These are phyloP conservation scores for Drosophila mimica DNA, from an alignment of 2,888 invertebrate species.

Conservation along the genomic window DNA sequence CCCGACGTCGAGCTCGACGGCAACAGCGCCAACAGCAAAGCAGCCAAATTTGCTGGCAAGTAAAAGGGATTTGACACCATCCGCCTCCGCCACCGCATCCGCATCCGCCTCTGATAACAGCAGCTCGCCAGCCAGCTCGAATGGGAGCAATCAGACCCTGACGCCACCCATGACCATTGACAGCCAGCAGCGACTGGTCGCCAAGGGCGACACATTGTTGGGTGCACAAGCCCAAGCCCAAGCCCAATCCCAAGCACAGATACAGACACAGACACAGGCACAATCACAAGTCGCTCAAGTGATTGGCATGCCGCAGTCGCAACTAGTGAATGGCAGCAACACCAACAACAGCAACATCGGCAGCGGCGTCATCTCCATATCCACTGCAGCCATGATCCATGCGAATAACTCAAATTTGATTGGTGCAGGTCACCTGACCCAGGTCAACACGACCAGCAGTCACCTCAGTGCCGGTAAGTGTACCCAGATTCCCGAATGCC, in stretches of 20 bases:
- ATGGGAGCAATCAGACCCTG: constrained; percentile 83
- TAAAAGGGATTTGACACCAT: constrained; percentile 76
- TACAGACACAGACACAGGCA: background rate
- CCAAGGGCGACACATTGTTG: constrained; percentile 62
- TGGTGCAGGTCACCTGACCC: constrained; percentile 68
- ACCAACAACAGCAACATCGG: background rate
- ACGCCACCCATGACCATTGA: constrained; percentile 83
- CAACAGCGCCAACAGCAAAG: constrained; percentile 26
- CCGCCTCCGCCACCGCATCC: constrained; percentile 29
- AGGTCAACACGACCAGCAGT: constrained; percentile 53
- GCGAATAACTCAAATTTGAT: constrained; percentile 78
- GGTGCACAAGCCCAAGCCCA: constrained; percentile 22
- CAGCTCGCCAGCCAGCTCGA: constrained; percentile 82
- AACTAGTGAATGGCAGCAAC: constrained; percentile 66
- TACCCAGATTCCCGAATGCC: background rate
- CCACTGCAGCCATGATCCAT: constrained; percentile 73
- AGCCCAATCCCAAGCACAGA: background rate
- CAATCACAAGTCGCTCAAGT: background rate
- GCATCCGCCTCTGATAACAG: constrained; percentile 35
- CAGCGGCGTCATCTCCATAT: constrained; percentile 47
- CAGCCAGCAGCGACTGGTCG: constrained; percentile 70
- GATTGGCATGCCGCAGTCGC: constrained; percentile 57
- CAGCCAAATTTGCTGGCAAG: constrained; percentile 51
- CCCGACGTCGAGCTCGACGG: background rate
- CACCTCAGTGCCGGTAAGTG: constrained; percentile 72